Percentiles rank a stretch among this genome's conserved stretches.
Conservation (phyloP, 2,888 invertebrate genomes). For the Cephus sareptanus region DNA sequence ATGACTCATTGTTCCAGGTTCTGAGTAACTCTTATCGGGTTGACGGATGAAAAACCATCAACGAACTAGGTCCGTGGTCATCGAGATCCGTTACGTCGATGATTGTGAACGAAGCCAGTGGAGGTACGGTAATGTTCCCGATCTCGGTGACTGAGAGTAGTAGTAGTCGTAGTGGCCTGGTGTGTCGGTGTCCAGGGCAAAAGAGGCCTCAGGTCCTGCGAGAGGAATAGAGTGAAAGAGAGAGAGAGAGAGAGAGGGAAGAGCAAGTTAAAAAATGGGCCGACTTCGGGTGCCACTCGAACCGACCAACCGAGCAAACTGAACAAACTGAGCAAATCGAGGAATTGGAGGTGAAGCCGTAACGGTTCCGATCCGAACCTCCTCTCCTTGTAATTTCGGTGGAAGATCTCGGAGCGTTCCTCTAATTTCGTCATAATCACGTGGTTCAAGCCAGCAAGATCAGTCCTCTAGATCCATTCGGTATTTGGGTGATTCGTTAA, state of each 20-base stretch:
- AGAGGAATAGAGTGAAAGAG: not conserved
- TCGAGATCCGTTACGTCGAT: not conserved
- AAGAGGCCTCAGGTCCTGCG: not conserved
- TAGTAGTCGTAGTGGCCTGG: not conserved
- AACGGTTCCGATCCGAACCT: slow-evolving; percentile 35
- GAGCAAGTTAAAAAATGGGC: slow-evolving; percentile 19
- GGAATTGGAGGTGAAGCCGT: slow-evolving; percentile 27
- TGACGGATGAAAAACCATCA: not conserved
- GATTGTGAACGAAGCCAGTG: not conserved
- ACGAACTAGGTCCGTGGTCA: not conserved
- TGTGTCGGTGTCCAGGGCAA: not conserved
- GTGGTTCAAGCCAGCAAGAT: too few relatives aligned
- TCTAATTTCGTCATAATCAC: too few relatives aligned
- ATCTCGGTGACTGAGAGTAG: not conserved
- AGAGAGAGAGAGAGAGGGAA: not conserved
- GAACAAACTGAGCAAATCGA: not conserved
- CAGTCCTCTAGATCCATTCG: too few relatives aligned
- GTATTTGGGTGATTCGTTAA: too few relatives aligned
- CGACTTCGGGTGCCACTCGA: slow-evolving; percentile 8
- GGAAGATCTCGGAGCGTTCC: slow-evolving; percentile 2
- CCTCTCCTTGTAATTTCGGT: slow-evolving; percentile 37
- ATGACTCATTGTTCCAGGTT: too few relatives aligned
- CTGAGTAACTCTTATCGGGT: not conserved
- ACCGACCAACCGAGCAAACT: not conserved
- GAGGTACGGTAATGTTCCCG: not conserved